phyloP scores from a whole-genome alignment of 2,888 invertebrate species.

The Antheraea yamamai region DNA sequence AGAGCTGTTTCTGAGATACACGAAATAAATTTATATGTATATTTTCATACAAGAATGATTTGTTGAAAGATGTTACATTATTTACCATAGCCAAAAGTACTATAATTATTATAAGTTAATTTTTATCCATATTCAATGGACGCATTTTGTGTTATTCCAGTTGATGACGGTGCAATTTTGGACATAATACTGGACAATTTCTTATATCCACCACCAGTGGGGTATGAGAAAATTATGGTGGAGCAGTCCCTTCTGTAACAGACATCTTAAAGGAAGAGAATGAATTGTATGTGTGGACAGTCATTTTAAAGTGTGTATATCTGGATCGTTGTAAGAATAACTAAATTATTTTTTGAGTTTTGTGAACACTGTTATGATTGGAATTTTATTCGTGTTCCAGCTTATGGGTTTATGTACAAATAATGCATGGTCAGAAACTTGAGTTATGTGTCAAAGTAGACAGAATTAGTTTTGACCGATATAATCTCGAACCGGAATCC shows the following conservation, averaged over 20 bases:
- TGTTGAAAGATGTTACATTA: too few species aligned
- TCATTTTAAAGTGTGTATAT: constrained; percentile 26
- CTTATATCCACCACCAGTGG: constrained; percentile 90
- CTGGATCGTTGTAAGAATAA: constrained; percentile 17
- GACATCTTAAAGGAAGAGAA: constrained; percentile 28
- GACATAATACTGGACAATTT: constrained; percentile 97
- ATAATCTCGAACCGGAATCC: background rate
- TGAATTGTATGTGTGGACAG: constrained; percentile 41
- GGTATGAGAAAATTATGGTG: constrained; percentile 97
- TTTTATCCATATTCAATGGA: background rate
- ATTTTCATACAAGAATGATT: too few species aligned
- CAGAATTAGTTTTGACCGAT: background rate
- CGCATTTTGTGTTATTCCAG: constrained; percentile 75
- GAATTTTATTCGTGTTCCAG: background rate
- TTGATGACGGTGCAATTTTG: constrained; percentile 98
- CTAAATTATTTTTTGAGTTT: constrained; percentile 5
- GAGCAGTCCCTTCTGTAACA: constrained; percentile 97
- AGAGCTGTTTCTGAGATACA: too few species aligned
- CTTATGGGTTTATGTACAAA: background rate
- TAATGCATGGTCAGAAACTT: background rate
- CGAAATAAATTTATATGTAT: too few species aligned
- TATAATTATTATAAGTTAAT: too few species aligned
- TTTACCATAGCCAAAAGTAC: too few species aligned
- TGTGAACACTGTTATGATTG: background rate
- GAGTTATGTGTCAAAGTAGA: background rate